Evolutionary conservation across 2,888 invertebrate genomes (phyloP).

Genomic region (Tetragonula carbonaria): DNA sequence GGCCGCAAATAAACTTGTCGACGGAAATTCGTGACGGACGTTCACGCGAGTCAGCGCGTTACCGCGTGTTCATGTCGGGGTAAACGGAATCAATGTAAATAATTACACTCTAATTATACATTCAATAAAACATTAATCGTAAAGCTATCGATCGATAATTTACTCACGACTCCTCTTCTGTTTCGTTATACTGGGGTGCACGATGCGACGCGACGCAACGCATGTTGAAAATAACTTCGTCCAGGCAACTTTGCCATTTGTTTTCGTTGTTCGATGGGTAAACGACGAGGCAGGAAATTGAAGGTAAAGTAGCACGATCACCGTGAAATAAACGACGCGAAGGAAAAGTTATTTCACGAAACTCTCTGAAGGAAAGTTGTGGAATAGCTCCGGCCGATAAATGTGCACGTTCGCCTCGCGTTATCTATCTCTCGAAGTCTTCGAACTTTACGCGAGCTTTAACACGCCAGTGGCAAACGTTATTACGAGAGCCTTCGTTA

Average conservation of each 20-base stretch:
- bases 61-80: slow-evolving; percentile 40
- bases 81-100: slow-evolving; percentile 74
- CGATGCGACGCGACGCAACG: background rate
- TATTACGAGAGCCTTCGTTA: slow-evolving; percentile 43
- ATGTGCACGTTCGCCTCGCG: slow-evolving; percentile 35
- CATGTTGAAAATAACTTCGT: background rate
- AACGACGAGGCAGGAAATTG: slow-evolving; percentile 46
- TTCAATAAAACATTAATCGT: slow-evolving; percentile 71
- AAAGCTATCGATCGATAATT: slow-evolving; percentile 25
- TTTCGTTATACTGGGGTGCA: background rate
- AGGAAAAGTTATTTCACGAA: slow-evolving; percentile 43
- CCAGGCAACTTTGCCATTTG: slow-evolving; percentile 19
- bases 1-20: background rate
- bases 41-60: background rate
- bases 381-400: slow-evolving; percentile 47
- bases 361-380: slow-evolving; percentile 41
- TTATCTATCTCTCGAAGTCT: slow-evolving; percentile 34
- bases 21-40: background rate
- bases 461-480: slow-evolving; percentile 49
- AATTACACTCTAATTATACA: slow-evolving; percentile 64
- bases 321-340: slow-evolving; percentile 40
- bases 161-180: background rate
- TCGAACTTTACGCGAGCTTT: slow-evolving; percentile 49
- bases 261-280: slow-evolving; percentile 22
- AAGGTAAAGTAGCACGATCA: slow-evolving; percentile 42